Percentiles rank a stretch among this genome's conserved stretches.
Evolutionary conservation across 2,888 invertebrate species (phyloP).

Genomic region (Plemyria rubiginata): DNA sequence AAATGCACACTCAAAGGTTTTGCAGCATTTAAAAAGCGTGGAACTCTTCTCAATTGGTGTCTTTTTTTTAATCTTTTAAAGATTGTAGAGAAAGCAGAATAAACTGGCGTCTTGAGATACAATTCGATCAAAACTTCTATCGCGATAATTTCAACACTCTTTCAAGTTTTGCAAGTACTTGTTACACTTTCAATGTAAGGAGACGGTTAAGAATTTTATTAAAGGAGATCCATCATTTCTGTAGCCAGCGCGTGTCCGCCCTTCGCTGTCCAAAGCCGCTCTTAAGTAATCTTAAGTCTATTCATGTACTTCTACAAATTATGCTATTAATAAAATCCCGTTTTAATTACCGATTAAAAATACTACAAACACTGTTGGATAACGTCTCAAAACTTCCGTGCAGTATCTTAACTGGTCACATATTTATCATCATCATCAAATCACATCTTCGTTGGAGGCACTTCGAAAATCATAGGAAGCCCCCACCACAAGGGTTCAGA

Average conservation of each 20-base stretch:
- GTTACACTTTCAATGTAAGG: conserved; percentile 34
- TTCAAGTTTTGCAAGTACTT: neutral
- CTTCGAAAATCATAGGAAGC: conserved; percentile 5
- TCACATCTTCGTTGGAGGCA: conserved; percentile 8
- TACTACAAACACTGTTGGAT: conserved; percentile 35
- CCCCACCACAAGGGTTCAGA: conserved; percentile 7
- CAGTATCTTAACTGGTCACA: conserved; percentile 28
- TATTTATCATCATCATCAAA: conserved; percentile 3
- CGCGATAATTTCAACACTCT: neutral
- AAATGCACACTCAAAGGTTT: neutral
- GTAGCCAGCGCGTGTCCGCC: conserved; percentile 45
- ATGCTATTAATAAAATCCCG: conserved; percentile 65
- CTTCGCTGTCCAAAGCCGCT: conserved; percentile 46
- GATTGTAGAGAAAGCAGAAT: neutral
- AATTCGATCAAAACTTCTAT: neutral
- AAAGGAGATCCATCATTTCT: conserved; percentile 66
- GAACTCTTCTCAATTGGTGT: neutral
- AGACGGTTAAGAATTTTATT: conserved; percentile 57
- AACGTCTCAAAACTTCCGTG: conserved; percentile 20
- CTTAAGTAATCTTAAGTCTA: conserved; percentile 50
- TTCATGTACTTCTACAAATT: conserved; percentile 74
- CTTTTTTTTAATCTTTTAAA: neutral
- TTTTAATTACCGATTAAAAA: conserved; percentile 39
- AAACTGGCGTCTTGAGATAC: conserved; percentile 1
- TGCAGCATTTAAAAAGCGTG: neutral